These are phyloP conservation scores for Sylvilagus bachmani DNA, from an alignment of 2,113 vertebrate genomes.

Conservation along the genomic window DNA sequence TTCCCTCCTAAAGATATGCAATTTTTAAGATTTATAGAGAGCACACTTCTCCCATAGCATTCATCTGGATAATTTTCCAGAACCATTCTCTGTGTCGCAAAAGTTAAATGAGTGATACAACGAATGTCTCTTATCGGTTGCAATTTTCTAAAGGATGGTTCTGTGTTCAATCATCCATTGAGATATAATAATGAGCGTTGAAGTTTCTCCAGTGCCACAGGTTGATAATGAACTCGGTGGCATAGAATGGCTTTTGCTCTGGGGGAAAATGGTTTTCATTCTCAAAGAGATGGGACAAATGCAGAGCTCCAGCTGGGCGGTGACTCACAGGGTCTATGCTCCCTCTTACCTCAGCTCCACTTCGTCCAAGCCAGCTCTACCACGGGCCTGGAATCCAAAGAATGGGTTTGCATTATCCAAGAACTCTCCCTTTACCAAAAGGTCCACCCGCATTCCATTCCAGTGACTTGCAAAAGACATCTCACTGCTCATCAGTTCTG, in stretches of 20 bases:
- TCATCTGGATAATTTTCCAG: slow-evolving; percentile 51
- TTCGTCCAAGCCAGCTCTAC: neutral
- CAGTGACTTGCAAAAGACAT: neutral
- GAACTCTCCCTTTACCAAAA: neutral
- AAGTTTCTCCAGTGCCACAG: neutral
- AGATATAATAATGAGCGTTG: neutral
- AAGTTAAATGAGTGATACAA: slow-evolving; percentile 38
- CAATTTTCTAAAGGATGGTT: slow-evolving; percentile 62
- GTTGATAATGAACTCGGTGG: neutral
- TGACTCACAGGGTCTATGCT: accelerated
- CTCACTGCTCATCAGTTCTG: slow-evolving; percentile 40
- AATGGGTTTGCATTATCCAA: slow-evolving; percentile 47
- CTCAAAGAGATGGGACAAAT: neutral
- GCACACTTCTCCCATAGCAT: slow-evolving; percentile 2
- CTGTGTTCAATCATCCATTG: slow-evolving; percentile 41
- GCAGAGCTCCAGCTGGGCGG: too few relatives aligned
- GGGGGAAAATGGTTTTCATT: neutral
- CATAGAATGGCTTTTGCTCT: neutral
- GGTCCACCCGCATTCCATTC: slow-evolving; percentile 55
- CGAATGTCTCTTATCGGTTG: slow-evolving; percentile 15
- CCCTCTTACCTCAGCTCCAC: neutral
- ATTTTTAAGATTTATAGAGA: slow-evolving; percentile 52
- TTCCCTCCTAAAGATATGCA: accelerated
- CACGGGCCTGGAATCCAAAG: slow-evolving; percentile 55
- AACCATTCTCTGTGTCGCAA: slow-evolving; percentile 8